A percentile compares a stretch with the other conserved stretches of the same genome.
phyloP scores from a whole-genome alignment of 2,888 invertebrate species.

The Linnaemya vulpina region DNA sequence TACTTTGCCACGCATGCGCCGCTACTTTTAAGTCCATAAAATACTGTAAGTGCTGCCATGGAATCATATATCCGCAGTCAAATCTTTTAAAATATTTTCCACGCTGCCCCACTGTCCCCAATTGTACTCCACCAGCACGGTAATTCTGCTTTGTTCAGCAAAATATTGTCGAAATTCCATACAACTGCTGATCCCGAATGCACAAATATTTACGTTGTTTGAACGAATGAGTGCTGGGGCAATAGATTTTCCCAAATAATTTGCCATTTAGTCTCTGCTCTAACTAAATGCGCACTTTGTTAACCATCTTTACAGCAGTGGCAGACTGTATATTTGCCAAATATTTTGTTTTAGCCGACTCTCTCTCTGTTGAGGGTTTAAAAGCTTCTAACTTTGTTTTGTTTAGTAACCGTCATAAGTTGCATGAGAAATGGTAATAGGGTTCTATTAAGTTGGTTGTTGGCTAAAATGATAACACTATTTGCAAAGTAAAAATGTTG shows the following conservation, averaged over 20 bases:
- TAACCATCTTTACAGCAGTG: constrained; percentile 59
- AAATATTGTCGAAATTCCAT: constrained; percentile 24
- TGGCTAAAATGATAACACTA: constrained; percentile 59
- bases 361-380: constrained; percentile 51
- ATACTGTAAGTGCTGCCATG: no score
- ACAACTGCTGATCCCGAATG: constrained; percentile 24
- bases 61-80: no score
- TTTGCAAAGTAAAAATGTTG: constrained; percentile 33
- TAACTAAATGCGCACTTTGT: constrained; percentile 57
- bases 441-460: constrained; percentile 36
- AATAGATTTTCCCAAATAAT: constrained; percentile 51
- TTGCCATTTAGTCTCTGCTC: constrained; percentile 43
- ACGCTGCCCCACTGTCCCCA: constrained; percentile 32
- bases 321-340: constrained; percentile 32
- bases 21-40: no score
- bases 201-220: background rate
- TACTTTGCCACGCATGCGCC: no score
- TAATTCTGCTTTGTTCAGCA: constrained; percentile 34
- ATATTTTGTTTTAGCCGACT: constrained; percentile 31
- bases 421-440: constrained; percentile 56
- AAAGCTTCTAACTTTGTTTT: constrained; percentile 49
- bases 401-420: constrained; percentile 64
- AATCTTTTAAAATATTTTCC: background rate
- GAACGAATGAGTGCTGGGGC: background rate
- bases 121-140: constrained; percentile 8